A percentile compares a stretch with the other conserved stretches of the same genome.
phyloP scores from a whole-genome alignment of 2,888 invertebrate genomes.

The Crematogaster levior region DNA sequence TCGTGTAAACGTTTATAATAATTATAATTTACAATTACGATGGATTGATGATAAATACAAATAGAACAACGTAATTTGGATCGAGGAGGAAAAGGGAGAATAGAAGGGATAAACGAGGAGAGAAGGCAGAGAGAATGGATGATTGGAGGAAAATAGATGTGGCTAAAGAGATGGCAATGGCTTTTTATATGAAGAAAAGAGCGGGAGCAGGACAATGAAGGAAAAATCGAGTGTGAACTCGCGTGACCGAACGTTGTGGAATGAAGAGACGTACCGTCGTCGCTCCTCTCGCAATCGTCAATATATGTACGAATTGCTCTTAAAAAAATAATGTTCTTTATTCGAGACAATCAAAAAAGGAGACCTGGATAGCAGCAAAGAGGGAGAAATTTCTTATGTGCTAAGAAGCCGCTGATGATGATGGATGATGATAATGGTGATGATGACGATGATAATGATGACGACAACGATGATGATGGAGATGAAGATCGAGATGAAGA shows the following conservation, averaged over 20 bases:
- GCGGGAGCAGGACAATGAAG: neutral
- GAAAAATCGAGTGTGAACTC: conserved; percentile 7
- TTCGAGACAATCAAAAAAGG: neutral
- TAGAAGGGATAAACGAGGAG: conserved; percentile 2
- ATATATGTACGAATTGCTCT: conserved; percentile 14
- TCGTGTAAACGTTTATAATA: conserved; percentile 86
- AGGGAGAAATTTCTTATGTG: neutral
- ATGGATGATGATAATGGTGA: no score
- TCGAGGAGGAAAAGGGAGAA: conserved; percentile 52
- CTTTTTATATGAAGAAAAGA: conserved; percentile 3
- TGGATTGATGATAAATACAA: conserved; percentile 85
- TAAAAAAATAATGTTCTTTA: neutral
- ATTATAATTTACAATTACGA: conserved; percentile 86
- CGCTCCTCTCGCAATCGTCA: conserved; percentile 29
- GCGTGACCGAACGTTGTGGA: conserved; percentile 36
- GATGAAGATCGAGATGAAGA: neutral
- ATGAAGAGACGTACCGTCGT: conserved; percentile 44
- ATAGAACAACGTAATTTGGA: conserved; percentile 85
- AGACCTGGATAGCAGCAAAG: neutral
- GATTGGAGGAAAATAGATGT: neutral
- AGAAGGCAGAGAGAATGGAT: conserved; percentile 13
- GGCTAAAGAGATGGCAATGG: neutral
- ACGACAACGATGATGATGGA: neutral
- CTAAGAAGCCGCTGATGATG: neutral
- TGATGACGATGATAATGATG: neutral